A percentile compares a stretch with the other conserved stretches of the same genome.
Evolutionary conservation across 2,797 vertebrate species (phyloP).

Genomic region (Xenops minutus): DNA sequence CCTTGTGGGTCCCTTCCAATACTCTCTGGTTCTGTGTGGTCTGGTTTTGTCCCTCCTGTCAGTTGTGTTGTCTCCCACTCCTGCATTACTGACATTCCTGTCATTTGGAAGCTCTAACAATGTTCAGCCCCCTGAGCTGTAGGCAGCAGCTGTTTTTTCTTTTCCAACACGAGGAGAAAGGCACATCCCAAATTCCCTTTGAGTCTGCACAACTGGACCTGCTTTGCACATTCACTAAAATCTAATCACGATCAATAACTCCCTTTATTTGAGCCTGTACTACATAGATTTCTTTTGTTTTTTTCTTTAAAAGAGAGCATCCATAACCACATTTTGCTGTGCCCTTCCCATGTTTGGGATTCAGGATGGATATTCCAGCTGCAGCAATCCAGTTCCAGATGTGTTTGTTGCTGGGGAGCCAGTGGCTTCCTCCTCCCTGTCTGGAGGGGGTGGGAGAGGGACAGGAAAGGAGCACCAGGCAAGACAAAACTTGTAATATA

Average conservation of each 20-base stretch:
- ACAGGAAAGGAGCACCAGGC: neutral
- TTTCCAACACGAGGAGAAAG: neutral
- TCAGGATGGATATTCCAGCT: neutral
- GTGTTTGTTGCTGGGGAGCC: neutral
- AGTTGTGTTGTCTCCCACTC: neutral
- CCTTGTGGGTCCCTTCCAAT: neutral
- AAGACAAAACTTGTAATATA: neutral
- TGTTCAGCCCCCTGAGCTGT: neutral
- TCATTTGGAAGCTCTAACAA: neutral
- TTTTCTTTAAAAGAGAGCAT: neutral
- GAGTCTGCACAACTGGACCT: neutral
- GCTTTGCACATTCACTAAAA: neutral
- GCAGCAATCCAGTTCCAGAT: neutral
- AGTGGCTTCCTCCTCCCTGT: neutral
- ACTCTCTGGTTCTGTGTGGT: accelerated
- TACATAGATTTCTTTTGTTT: neutral
- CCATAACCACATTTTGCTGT: accelerated
- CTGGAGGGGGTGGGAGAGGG: neutral
- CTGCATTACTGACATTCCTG: neutral
- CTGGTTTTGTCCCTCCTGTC: neutral
- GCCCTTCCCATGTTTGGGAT: neutral
- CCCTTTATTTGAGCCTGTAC: neutral
- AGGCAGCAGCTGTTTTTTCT: neutral
- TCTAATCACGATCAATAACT: accelerated
- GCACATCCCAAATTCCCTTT: neutral